Conservation (phyloP, 2,888 invertebrate genomes). For the Hydroisotoma schaefferi region DNA sequence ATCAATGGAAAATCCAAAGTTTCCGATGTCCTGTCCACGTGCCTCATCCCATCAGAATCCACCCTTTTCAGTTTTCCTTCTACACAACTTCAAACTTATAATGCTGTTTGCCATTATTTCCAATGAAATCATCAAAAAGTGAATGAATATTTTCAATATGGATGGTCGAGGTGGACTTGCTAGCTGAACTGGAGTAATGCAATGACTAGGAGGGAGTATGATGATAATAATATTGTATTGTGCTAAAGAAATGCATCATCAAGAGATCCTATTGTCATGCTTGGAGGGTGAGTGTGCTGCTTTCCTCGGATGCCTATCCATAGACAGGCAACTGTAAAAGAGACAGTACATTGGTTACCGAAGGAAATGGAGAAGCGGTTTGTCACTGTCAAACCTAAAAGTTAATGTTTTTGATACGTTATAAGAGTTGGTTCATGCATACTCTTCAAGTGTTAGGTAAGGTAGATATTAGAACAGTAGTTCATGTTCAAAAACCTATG, state of each 20-base stretch:
- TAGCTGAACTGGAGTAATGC: too few relatives aligned
- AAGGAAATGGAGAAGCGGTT: conserved; percentile 48
- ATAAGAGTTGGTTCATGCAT: neutral
- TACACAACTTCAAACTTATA: too few relatives aligned
- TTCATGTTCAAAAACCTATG: too few relatives aligned
- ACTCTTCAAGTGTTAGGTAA: too few relatives aligned
- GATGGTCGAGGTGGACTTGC: conserved; percentile 20
- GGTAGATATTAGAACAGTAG: too few relatives aligned
- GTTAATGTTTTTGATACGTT: conserved; percentile 46
- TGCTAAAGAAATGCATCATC: conserved; percentile 13
- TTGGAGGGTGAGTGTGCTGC: neutral
- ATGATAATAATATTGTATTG: conserved; percentile 17
- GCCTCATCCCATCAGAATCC: too few relatives aligned
- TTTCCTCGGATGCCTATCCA: neutral
- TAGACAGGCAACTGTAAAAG: conserved; percentile 31
- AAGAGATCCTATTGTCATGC: conserved; percentile 12
- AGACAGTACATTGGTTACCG: too few relatives aligned
- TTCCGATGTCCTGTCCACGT: too few relatives aligned
- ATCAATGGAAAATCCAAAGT: too few relatives aligned
- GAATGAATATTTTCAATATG: conserved; percentile 12
- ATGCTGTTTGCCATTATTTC: neutral
- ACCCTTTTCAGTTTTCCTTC: too few relatives aligned
- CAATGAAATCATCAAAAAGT: conserved; percentile 13
- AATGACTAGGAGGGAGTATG: conserved; percentile 10
- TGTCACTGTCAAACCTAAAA: conserved; percentile 48